Conservation (phyloP, 2,797 vertebrate genomes). For the Myoxocephalus aenaeus region DNA sequence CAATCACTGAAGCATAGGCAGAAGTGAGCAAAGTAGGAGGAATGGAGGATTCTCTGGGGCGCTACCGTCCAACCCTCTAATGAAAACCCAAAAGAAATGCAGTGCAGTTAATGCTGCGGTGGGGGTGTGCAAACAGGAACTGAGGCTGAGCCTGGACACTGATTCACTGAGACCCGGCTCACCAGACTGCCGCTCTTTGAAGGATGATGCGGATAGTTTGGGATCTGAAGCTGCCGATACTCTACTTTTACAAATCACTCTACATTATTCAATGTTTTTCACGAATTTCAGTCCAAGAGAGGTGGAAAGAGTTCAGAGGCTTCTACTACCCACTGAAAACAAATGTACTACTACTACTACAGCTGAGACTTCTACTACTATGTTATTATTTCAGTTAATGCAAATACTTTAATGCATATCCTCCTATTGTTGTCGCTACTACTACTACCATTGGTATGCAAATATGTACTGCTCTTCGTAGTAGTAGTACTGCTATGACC, state of each 20-base stretch:
- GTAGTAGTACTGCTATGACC: background rate
- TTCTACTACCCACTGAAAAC: background rate
- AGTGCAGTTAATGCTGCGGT: conserved; percentile 28
- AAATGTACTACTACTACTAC: background rate
- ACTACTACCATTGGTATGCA: background rate
- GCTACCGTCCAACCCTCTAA: conserved; percentile 58
- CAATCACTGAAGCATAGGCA: conserved; percentile 77
- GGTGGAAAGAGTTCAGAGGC: conserved; percentile 16
- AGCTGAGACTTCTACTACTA: too few species aligned
- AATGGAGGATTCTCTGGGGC: conserved; percentile 60
- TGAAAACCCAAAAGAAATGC: conserved; percentile 61
- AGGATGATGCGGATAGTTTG: conserved; percentile 26
- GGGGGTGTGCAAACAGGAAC: conserved; percentile 54
- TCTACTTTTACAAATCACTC: conserved; percentile 42
- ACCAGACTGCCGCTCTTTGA: conserved; percentile 38
- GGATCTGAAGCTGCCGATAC: conserved; percentile 34
- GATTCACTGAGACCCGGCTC: conserved; percentile 41
- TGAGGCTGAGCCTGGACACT: conserved; percentile 46
- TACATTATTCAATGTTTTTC: conserved; percentile 45
- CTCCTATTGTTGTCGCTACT: too few species aligned
- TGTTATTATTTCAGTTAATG: too few species aligned
- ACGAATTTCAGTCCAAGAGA: conserved; percentile 22
- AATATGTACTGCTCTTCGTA: too few species aligned
- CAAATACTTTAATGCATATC: too few species aligned
- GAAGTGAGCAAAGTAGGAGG: conserved; percentile 71